Evolutionary conservation across 2,797 vertebrate genomes (phyloP), one percentile per base, ranked within the genome.

Genomic region (Silurus lanzhouensis): DNA sequence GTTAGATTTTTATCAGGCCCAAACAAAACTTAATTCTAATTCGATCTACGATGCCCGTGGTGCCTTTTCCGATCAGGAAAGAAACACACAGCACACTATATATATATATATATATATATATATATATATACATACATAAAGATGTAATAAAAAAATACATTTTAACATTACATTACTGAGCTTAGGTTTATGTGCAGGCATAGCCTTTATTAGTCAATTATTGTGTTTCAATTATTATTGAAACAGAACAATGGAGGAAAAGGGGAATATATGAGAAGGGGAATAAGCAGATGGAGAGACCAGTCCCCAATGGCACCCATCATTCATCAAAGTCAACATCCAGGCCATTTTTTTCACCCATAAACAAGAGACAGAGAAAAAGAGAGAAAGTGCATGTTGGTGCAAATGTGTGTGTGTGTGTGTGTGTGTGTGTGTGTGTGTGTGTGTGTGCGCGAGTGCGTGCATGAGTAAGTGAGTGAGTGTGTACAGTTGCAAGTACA

Each of bases 321-420:
- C 95, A 96, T 95, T 95, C 95, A 96, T 95, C 95, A 95, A 92
- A 88, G 79, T 96, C 95, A 95, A 93, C 91, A 92, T 93, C 92
- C 92, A 93, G 87, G 94, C 93, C 90, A 94, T 93, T 93, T 92
- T 94, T 92, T 94, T 92, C 88, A 90, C 86, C 87, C 87, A 89
- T 84, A 82, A 31, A 86, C 85, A 83, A 58, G 64, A 15, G 60
- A 79, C 27, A 76, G 22, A 72, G 75, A 85, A 75, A 66, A 38
- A 25, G 67, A 64, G 48, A 75, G 83, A 84, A 71, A 79, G 68
- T 63, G 81, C 66, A 81, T 78, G 81, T 75, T 55, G 68, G 58
- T 79, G 85, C 68, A 1, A 63, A 74, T 88, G 19, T 68, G 38
- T 38, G 38, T 38, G 20, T 72, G 46, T 72, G 70, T 48, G 38